These are phyloP conservation scores for Palaemon carinicauda DNA, from an alignment of 1,140 invertebrate genomes.

Conservation along the genomic window DNA sequence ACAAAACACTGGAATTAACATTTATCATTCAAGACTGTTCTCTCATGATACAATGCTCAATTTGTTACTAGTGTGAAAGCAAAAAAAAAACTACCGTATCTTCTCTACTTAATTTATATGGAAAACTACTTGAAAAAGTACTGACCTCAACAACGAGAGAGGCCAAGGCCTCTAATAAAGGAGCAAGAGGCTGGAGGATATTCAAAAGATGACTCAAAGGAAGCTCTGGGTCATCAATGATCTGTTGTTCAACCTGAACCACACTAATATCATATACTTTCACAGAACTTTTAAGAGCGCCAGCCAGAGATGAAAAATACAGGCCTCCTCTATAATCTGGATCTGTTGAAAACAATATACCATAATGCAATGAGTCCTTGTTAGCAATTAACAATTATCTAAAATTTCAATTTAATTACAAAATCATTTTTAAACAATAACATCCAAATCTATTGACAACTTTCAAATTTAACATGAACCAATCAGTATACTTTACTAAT, in stretches of 20 bases:
- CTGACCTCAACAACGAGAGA: slow-evolving; percentile 18
- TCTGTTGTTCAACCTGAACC: slow-evolving; percentile 7
- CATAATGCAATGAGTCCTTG: background rate
- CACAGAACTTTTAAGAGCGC: background rate
- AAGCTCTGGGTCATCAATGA: background rate
- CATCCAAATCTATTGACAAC: no score
- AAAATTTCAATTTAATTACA: no score
- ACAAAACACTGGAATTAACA: background rate
- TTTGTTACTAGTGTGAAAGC: no score
- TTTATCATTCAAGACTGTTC: background rate
- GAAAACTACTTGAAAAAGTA: background rate
- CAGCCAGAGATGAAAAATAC: background rate
- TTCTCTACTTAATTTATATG: background rate
- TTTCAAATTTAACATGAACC: no score
- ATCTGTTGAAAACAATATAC: background rate
- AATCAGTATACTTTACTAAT: no score
- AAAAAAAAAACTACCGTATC: background rate
- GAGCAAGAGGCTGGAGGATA: slow-evolving; percentile 6
- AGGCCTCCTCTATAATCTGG: background rate
- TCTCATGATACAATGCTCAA: no score
- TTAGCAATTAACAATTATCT: background rate
- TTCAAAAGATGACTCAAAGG: slow-evolving; percentile 13
- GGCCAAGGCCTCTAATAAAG: background rate
- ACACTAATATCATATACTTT: background rate
- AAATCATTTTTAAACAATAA: no score